phyloP scores from a whole-genome alignment of 2,113 vertebrate genomes.

The Albula goreensis region DNA sequence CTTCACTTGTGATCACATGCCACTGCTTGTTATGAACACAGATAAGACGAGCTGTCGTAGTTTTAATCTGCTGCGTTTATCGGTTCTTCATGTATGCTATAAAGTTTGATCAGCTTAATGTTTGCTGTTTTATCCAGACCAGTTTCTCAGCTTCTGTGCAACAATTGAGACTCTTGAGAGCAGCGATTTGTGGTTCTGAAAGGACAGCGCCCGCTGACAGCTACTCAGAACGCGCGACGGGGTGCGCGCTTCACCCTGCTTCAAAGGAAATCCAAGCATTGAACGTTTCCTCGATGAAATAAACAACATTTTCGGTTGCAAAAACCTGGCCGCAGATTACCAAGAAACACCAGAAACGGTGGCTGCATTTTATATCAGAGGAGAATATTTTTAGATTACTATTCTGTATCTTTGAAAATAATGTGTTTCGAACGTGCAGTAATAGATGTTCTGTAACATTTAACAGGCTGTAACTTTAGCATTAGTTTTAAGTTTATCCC shows the following conservation, averaged over 20 bases:
- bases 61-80: neutral
- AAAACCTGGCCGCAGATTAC: neutral
- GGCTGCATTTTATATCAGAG: too few species aligned
- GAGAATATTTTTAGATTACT: too few species aligned
- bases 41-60: neutral
- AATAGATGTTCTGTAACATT: too few species aligned
- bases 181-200: conserved; percentile 25
- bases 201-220: neutral
- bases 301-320: too few species aligned
- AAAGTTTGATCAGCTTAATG: neutral
- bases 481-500: too few species aligned
- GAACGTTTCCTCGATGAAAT: too few species aligned
- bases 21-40: neutral
- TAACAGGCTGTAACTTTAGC: too few species aligned
- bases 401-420: too few species aligned
- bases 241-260: neutral
- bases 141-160: neutral
- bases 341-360: neutral
- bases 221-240: neutral
- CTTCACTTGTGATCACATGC: neutral
- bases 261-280: neutral
- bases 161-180: neutral
- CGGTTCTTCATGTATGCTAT: neutral
- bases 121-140: neutral
- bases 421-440: too few species aligned